Base-by-base conservation (phyloP, 2,888 invertebrate species). In the Marasmarcha lunaedactyla region DNA sequence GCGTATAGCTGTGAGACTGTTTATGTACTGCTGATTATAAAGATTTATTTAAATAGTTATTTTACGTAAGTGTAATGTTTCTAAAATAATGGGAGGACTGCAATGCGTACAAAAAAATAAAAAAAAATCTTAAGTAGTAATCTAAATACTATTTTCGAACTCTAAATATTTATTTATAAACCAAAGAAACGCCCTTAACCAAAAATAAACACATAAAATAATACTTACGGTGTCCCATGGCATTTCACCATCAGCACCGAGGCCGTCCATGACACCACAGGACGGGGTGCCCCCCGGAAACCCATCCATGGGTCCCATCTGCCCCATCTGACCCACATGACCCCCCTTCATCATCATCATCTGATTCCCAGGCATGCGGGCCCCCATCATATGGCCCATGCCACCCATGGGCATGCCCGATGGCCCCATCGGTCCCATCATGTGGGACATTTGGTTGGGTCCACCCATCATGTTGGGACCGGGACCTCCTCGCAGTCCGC, bases 161-260 rank as follows among this genome's bases (percentile, higher is more conserved):
- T n/a, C n/a, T n/a, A n/a, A n/a, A n/a, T n/a, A n/a, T n/a, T n/a
- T n/a, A n/a, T n/a, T n/a, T n/a, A n/a, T n/a, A n/a, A n/a, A n/a
- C n/a, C n/a, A n/a, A n/a, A n/a, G n/a, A n/a, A n/a, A n/a, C n/a
- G n/a, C n/a, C n/a, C n/a, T n/a, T n/a, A n/a, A n/a, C n/a, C n/a
- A n/a, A n/a, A n/a, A n/a, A n/a, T n/a, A n/a, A 30, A 30, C 11
- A 30, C 10, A n/a, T 30, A 7, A n/a, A 10, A 30, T n/a, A n/a
- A 2, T 35, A 74, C 83, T 81, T 52, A 84, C 84, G 78, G 81
- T 81, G 74, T 84, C 83, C 84, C 84, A 84, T 66, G 84, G 81
- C 76, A 84, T 83, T 77, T 85, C 85, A 77, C 83, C 84, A 76
- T 84, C 84, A 77, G 81, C 81, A 76, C 83, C 83, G 78, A 84